Base-by-base conservation (phyloP, 2,113 vertebrate genomes). In the Semicossyphus pulcher region DNA sequence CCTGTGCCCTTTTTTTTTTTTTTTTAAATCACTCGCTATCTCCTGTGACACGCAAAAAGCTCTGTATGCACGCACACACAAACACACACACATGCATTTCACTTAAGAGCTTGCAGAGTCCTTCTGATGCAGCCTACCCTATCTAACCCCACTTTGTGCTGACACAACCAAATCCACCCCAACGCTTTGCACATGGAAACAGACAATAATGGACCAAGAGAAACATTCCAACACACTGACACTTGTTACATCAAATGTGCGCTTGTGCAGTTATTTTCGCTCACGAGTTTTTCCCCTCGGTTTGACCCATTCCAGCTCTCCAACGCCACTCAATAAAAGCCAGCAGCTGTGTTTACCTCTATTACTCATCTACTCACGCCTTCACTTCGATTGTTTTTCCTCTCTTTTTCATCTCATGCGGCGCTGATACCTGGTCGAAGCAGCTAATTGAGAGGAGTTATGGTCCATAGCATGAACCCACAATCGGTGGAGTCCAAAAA, bases 261-360 rank as follows among this genome's bases (percentile, higher is more conserved):
- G 45, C 15, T 34, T 23, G 5, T 44, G 2, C 42, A 54, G 83
- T 76, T 89, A 83, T 91, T 89, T 91, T 87, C 32, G 62, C 67
- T 77, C 72, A 25, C 25, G n/a, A 41, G 42, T 73, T 86, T 78
- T 65, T 78, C 72, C 61, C 60, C 64, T 83, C 74, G 70, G 68
- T 89, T 86, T 83, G 83, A 91, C 88, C 84, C 65, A 73, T 72
- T 80, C 80, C 71, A 42, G 64, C 69, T 82, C 84, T 80, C 69
- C 69, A 81, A 71, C 59, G 20, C 59, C 77, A 85, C 86, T 88
- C 86, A 84, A 89, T 84, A 90, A 83, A 89, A 89, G 53, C 81
- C 80, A 84, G 75, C 89, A 92, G 88, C 91, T 92, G 90, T 91
- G 87, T 92, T 93, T 91, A 92, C 87, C 65, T 86, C 86, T 68